Percentiles rank a stretch among this genome's conserved stretches.
Conservation (phyloP, 92 coral and sea anemone species). For the Zoanthus sansibaricus region DNA sequence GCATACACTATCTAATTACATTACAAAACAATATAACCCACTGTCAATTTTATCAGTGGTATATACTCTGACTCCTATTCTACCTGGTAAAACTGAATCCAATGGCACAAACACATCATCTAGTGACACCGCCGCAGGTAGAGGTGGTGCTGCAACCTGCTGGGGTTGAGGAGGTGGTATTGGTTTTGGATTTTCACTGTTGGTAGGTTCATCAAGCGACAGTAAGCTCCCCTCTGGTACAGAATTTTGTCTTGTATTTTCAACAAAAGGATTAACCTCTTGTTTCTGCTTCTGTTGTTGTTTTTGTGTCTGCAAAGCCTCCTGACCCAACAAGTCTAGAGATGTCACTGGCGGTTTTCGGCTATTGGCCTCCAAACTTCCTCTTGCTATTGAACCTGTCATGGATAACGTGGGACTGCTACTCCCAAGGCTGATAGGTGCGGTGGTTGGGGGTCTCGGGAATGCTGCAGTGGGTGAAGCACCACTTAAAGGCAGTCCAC, state of each 20-base stretch:
- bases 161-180: constrained; percentile 18
- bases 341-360: constrained; percentile 73
- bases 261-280: constrained; percentile 66
- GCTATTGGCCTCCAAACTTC: constrained; percentile 49
- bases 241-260: constrained; percentile 30
- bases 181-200: constrained; percentile 1
- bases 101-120: constrained; percentile 91
- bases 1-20: no score
- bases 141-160: constrained; percentile 6
- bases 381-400: constrained; percentile 59
- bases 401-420: constrained; percentile 61
- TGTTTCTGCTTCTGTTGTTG: constrained; percentile 89
- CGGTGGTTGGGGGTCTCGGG: constrained; percentile 60
- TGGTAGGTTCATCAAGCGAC: constrained; percentile 66
- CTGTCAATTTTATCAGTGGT: no score
- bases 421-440: constrained; percentile 66
- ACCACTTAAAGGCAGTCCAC: constrained; percentile 41
- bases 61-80: not conserved
- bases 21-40: no score
- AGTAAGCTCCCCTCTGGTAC: constrained; percentile 51
- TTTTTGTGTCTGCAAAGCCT: constrained; percentile 86
- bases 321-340: constrained; percentile 90
- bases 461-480: constrained; percentile 61
- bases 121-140: constrained; percentile 48
- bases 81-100: constrained; percentile 94